phyloP scores from a whole-genome alignment of 2,113 vertebrate genomes.

The Tyto alba region DNA sequence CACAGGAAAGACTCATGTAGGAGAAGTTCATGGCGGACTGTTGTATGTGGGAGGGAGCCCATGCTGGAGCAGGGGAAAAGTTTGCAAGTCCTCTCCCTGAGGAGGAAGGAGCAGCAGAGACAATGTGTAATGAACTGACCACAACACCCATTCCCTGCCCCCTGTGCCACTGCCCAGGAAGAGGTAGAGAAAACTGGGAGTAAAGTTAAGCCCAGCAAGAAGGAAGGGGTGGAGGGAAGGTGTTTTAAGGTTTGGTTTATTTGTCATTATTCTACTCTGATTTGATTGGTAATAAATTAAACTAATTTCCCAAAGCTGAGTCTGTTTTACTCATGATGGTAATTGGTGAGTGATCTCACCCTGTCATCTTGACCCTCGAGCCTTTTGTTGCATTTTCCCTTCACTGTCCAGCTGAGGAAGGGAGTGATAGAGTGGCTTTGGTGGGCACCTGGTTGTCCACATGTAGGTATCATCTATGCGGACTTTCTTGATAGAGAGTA shows the following conservation, averaged over 20 bases:
- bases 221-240: not conserved
- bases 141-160: not conserved
- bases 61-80: not conserved
- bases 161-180: too few species aligned
- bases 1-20: too few species aligned
- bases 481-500: not conserved
- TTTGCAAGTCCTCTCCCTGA: not conserved
- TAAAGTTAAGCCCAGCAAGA: not conserved
- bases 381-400: not conserved
- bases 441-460: not conserved
- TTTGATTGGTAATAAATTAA: not conserved
- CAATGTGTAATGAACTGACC: not conserved
- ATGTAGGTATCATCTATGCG: not conserved
- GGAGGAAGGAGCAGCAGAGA: not conserved
- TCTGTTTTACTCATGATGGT: not conserved
- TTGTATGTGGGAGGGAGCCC: not conserved
- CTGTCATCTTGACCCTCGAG: not conserved
- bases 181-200: not conserved
- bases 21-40: too few species aligned
- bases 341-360: not conserved
- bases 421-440: not conserved
- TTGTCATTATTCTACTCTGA: not conserved
- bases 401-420: not conserved
- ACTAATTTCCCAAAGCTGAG: not conserved
- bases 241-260: not conserved